Base-by-base conservation (phyloP, 2,113 vertebrate species). In the Takifugu flavidus region DNA sequence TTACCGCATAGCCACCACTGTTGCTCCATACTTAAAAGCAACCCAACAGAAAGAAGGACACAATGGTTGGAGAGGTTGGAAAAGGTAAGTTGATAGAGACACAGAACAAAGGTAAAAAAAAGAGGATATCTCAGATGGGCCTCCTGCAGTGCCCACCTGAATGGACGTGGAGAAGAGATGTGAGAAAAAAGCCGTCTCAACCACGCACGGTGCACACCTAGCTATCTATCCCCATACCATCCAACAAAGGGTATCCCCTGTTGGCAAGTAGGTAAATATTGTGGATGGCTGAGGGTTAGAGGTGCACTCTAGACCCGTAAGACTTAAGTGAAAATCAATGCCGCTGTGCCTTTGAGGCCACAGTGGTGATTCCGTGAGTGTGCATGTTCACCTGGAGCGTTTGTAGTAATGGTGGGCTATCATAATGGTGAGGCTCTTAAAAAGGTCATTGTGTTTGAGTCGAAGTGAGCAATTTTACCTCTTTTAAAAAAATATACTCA, bases 311-410 rank as follows among this genome's bases (percentile, higher is more conserved):
- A 78, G 85, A 86, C 80, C 77, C 67, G 71, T 79, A 75, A 66
- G 77, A 80, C 86, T 85, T 87, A 89, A 91, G 83, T 88, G 89
- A 85, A 90, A 91, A 90, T 90, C 89, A 80, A 89, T 92, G 80
- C 8, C 27, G 53, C 56, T 70, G 76, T 78, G 82, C 82, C 59
- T 76, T 64, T 56, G 79, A 79, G 78, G 78, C 58, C 56, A 78
- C 60, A 53, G 69, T 65, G 68, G 62, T 60, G 49, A 49, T 56
- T 26, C 13, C n/a, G 68, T 51, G 55, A 28, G 56, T 51, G 44
- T 57, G 46, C 75, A 66, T 74, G 72, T 67, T 74, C 62, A 70
- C 65, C 67, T 69, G 47, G 39, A 62, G 78, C 67, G 72, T 78
- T 75, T 74, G 58, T 15, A 28, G 64, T 82, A 86, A 82, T 86